Evolutionary conservation across 1,140 invertebrate species (phyloP), one percentile per base, ranked within the genome.

Genomic region (Caenorhabditis inopinata): DNA sequence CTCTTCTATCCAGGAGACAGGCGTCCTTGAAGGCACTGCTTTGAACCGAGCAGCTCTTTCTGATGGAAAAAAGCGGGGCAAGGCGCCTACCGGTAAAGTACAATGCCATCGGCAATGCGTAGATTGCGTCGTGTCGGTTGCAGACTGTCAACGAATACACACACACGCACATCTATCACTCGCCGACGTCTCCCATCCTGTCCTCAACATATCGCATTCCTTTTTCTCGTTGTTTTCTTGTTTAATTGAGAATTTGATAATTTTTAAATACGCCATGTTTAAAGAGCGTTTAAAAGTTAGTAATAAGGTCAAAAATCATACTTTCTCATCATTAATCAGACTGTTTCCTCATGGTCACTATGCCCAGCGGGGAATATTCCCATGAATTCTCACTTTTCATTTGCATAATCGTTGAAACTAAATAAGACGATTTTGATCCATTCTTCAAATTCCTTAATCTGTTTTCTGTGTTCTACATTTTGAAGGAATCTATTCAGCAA

Each of bases 321-420:
- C 47, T 25, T 21, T 58, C 51, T 58, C 58, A 68, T 68, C 58
- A 32, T 68, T 68, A 68, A 68, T 68, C 58, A 7, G 38, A 68
- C 58, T 68, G 58, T 32, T 38, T 68, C 58, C 32, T 68, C 58
- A 68, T 68, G 58, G 58, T 68, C 58, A 68, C 16, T 68, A 38
- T 68, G 35, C 32, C 38, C 58, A 68, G 58, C 58, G 58, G 58
- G 58, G 58, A 38, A 68, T 18, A 68, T 68, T 68, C 58, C 58
- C 58, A 68, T 38, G 58, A 68, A 68, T 68, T 68, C 58, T 68
- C 58, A 32, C 58, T 68, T 68, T 68, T 68, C 58, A 68, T 68
- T 68, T 68, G 58, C 58, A 68, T 68, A 68, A 68, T 68, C 58
- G 58, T 29, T 21, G 38, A 42, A 42, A 68, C 58, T 18, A 68